A percentile compares a stretch with the other conserved stretches of the same genome.
phyloP scores from a whole-genome alignment of 2,113 vertebrate genomes.

The Aythya baeri region DNA sequence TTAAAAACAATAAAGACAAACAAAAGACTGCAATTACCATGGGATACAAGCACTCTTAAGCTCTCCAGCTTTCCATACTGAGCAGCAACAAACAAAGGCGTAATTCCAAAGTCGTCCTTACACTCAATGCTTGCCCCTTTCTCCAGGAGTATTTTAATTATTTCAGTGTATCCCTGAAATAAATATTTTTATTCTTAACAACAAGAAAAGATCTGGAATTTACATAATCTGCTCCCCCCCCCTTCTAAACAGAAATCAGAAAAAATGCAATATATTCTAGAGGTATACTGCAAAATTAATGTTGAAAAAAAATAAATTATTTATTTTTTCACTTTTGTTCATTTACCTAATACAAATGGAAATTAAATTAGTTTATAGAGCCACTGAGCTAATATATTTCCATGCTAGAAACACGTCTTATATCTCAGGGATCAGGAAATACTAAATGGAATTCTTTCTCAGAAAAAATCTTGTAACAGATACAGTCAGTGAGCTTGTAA shows the following conservation, averaged over 20 bases:
- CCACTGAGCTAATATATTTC: background rate
- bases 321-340: background rate
- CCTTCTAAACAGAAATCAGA: background rate
- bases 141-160: slow-evolving; percentile 82
- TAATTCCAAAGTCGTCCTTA: slow-evolving; percentile 89
- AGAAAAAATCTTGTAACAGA: background rate
- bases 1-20: background rate
- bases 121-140: slow-evolving; percentile 82
- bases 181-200: slow-evolving; percentile 17
- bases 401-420: background rate
- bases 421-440: background rate
- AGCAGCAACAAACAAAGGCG: slow-evolving; percentile 91
- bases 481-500: background rate
- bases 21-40: slow-evolving; percentile 75
- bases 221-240: no score
- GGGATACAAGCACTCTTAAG: slow-evolving; percentile 80
- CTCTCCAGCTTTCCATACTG: slow-evolving; percentile 88
- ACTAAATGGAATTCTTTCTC: background rate
- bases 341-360: background rate
- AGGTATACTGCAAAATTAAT: background rate
- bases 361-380: background rate
- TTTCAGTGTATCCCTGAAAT: slow-evolving; percentile 83
- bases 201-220: background rate
- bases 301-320: background rate
- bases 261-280: background rate